Base-by-base conservation (phyloP, 2,113 vertebrate species). In the Bambusicola thoracicus region DNA sequence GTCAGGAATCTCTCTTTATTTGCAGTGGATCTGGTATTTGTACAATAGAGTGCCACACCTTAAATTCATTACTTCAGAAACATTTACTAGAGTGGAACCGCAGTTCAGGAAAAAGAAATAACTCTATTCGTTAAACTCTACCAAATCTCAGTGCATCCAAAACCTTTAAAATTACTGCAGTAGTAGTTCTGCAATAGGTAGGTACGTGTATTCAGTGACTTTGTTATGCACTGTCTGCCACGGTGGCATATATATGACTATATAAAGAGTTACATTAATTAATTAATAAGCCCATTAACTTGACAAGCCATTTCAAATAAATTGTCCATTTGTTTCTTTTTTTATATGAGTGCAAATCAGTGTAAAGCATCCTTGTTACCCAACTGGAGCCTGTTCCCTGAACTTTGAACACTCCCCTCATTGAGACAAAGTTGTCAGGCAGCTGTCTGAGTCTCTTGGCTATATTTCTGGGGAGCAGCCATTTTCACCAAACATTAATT, bases 21-120 rank as follows among this genome's bases (percentile, higher is more conserved):
- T 94, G 92, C 80, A 92, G n/a, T n/a, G 27, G 43, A 16, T 75
- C 87, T 81, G 68, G 68, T 65, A 2, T 91, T 86, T 90, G 76
- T 90, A 51, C 92, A 93, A 79, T 6, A 63, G 38, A 65, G 36
- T 89, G 95, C 95, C 92, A 88, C 92, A 93, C 95, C 96, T 95
- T 84, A 41, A 16, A 41, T 24, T 61, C 14, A 46, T 77, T 17
- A 2, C 65, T 77, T 44, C 53, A 62, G 66, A 49, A 88, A 87
- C 19, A 15, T 75, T 67, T 19, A 12, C 0, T 34, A 1, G n/a
- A 8, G 24, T 36, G n/a, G 24, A 80, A 80, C 22, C 24, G 40
- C 30, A 13, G 1, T 27, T 41, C 67, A 70, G 72, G 17, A 18
- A 17, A 10, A 53, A 55, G 41, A 53, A 58, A 13, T 13, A 19